phyloP scores from a whole-genome alignment of 2,888 invertebrate species.

The Andrena chrysosceles region DNA sequence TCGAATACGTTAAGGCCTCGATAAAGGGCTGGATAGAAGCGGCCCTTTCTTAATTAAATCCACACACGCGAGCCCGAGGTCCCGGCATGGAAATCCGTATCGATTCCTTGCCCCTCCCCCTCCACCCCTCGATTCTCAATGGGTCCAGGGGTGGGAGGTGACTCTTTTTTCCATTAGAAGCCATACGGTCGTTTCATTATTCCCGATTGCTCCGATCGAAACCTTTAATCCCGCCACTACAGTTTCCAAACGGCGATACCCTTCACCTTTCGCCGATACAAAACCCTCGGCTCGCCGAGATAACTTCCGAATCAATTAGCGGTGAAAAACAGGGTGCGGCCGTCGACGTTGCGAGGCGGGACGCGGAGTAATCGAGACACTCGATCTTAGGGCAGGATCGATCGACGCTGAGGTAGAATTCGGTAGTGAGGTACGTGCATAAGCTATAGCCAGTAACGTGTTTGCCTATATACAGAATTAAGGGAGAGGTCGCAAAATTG shows the following conservation, averaged over 20 bases:
- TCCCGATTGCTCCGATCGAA: background rate
- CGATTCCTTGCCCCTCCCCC: background rate
- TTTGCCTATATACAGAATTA: too few relatives aligned
- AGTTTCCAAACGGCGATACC: background rate
- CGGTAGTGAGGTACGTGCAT: too few relatives aligned
- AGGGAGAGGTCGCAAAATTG: too few relatives aligned
- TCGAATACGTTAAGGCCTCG: background rate
- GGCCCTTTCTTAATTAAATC: background rate
- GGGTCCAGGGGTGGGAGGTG: too few relatives aligned
- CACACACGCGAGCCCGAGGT: background rate
- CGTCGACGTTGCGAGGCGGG: background rate
- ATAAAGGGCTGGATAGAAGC: background rate
- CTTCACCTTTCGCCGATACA: background rate
- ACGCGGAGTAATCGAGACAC: too few relatives aligned
- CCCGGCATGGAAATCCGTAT: slow-evolving; percentile 8
- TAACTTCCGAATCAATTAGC: slow-evolving; percentile 11
- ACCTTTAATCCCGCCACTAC: slow-evolving; percentile 12
- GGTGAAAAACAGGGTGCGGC: slow-evolving; percentile 4
- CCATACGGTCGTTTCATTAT: background rate
- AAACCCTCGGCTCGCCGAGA: background rate
- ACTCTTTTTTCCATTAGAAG: background rate
- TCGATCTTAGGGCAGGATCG: too few relatives aligned
- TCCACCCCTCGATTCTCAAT: too few relatives aligned
- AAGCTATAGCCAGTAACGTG: too few relatives aligned
- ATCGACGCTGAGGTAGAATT: too few relatives aligned